Base-by-base conservation (phyloP, 2,888 invertebrate species). In the Physocephala rufipes region DNA sequence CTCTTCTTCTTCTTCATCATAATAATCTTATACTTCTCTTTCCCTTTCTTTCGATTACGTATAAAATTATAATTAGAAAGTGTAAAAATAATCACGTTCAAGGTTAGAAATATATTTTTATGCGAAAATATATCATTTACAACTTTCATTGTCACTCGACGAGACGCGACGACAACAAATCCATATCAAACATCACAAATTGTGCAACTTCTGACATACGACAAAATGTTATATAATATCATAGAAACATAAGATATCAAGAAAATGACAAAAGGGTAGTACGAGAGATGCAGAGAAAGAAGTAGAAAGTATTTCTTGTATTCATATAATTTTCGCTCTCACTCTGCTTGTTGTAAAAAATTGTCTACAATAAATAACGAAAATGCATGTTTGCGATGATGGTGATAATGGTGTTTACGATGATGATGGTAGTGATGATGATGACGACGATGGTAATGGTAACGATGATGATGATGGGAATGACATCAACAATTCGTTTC, bases 341-440 rank as follows among this genome's bases (percentile, higher is more conserved):
- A 49, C 53, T 53, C 7, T 51, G n/a, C 16, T 2, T 16, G 51
- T 19, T 16, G 5, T 1, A n/a, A 53, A 24, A 12, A 53, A 21
- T n/a, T 53, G 68, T 51, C 43, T 65, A 51, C 36, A 26, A 49
- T 28, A 66, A 24, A 49, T 30, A 49, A 3, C 36, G 66, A 51
- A 53, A 51, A 5, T 49, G 55, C 19, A 26, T 21, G 43, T 19
- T 45, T 19, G 19, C 58, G 30, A 13, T 26, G 36, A 67, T 63
- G 53, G 30, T 21, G 36, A 55, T 30, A 30, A 24, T 51, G 21
- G 59, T 19, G 62, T 55, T 67, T 55, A 53, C 53, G 47, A 66
- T 67, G 73, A 69, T 66, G 53, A 68, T 58, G 63, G 53, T 61
- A 43, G 55, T 30, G 26, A 71, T 61, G 26, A 21, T 13, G 63